phyloP scores from a whole-genome alignment of 2,797 vertebrate genomes.

The Lophius americanus region DNA sequence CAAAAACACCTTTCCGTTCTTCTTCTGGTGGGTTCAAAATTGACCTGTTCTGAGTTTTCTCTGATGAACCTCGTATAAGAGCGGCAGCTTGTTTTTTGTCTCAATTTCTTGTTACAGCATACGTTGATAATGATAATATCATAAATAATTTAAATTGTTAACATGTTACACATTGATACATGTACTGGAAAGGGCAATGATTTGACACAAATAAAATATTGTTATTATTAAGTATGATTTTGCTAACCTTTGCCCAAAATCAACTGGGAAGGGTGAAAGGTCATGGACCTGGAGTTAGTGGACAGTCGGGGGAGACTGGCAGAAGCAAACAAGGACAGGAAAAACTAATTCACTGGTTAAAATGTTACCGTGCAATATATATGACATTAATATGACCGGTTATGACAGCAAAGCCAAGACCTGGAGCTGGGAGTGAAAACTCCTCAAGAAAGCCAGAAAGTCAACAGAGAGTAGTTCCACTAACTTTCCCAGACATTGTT shows the following conservation, averaged over 20 bases:
- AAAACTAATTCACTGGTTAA: neutral
- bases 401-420: slow-evolving; percentile 3
- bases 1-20: neutral
- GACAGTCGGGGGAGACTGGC: neutral
- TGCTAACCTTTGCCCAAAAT: neutral
- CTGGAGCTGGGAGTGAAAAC: neutral
- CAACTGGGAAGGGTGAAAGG: neutral
- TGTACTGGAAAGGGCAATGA: neutral
- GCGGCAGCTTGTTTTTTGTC: neutral
- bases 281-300: neutral
- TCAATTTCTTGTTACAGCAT: neutral
- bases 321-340: neutral
- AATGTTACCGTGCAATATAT: neutral
- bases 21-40: neutral
- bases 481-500: neutral
- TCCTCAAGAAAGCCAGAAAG: neutral
- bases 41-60: neutral
- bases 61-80: too few relatives aligned
- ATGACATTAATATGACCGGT: neutral
- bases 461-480: neutral
- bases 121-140: neutral
- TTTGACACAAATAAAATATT: neutral
- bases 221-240: neutral
- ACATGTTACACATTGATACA: too few relatives aligned
- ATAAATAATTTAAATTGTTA: neutral